Base-by-base conservation (phyloP, 64 coral and sea anemone species). In the Pocillopora damicornis region DNA sequence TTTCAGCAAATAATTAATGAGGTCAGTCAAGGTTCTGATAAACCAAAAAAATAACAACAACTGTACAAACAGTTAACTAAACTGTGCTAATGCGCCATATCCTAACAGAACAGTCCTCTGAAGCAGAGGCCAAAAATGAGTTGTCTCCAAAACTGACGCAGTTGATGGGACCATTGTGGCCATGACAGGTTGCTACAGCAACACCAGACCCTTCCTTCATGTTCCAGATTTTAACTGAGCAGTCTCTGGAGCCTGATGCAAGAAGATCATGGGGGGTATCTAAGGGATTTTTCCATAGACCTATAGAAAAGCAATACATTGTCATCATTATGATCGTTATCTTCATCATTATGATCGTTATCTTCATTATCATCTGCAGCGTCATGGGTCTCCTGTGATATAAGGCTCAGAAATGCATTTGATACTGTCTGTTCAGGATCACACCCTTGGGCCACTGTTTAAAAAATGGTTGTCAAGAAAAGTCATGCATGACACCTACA, bases 231-330 rank as follows among this genome's bases (percentile, higher is more conserved):
- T 80, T 89, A 13, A 96, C 85, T 42, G 91, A 83, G 37, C 74
- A 83, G 58, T 96, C 94, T 17, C 76, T 84, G 25, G 94, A 96
- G 13, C 94, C 94, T 67, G 94, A 93, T 18, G 93, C 84, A 58
- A 96, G 72, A 7, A 96, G 74, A 69, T 96, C 94, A 88, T 96
- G 88, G 4, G 63, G 60, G 5, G 83, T 56, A 59, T 96, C 91
- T 42, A 1, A 51, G 7, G 79, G n/a, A 30, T 86, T 35, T 58
- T 73, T 76, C 23, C 60, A 80, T 3, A 61, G 15, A 36, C 94
- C 91, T 96, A 65, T 65, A 13, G 17, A 58, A 62, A 75, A 15
- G 16, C 20, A 22, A 14, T 58, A 61, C 61, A 26, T n/a, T 7
- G 7, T 51, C 2, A 51, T 51, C 42, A 51, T 51, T 2, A 51